Conservation (phyloP, 1,140 invertebrate species). For the Idris sp. region DNA sequence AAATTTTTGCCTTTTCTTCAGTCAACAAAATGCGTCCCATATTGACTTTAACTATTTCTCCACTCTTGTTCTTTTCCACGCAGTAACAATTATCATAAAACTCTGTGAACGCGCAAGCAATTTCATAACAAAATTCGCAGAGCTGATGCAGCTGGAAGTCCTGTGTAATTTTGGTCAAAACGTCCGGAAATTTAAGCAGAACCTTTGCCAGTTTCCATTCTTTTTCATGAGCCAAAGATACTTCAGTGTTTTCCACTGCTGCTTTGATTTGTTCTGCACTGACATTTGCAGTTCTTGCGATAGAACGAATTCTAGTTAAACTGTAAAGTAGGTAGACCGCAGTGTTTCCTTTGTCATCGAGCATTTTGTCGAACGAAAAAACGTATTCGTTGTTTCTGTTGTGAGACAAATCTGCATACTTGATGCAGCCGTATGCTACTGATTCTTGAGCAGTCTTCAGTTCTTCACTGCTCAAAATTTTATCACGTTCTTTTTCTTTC, state of each 20-base stretch:
- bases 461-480: conserved; percentile 90
- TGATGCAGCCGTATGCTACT: conserved; percentile 98
- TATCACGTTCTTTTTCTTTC: conserved; percentile 93
- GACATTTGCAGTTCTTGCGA: conserved; percentile 88
- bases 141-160: conserved; percentile 93
- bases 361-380: conserved; percentile 99
- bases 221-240: conserved; percentile 91
- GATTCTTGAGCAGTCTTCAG: conserved; percentile 90
- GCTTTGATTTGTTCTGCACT: conserved; percentile 80
- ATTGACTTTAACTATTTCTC: conserved; percentile 90
- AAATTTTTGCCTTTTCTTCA: conserved; percentile 93
- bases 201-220: conserved; percentile 97
- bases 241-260: conserved; percentile 78
- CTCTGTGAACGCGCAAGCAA: conserved; percentile 94
- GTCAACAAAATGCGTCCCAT: conserved; percentile 92
- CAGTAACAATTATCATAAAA: conserved; percentile 99
- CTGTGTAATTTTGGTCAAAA: conserved; percentile 89
- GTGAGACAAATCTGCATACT: conserved; percentile 97
- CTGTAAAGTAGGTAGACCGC: conserved; percentile 98
- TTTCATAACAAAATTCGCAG: conserved; percentile 97
- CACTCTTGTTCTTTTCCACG: conserved; percentile 91
- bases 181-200: conserved; percentile 91
- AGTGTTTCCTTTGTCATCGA: conserved; percentile 99
- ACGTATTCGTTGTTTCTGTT: conserved; percentile 97
- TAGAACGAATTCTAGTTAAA: conserved; percentile 95